Evolutionary conservation across 1,140 invertebrate genomes (phyloP).

Genomic region (Vanessa atalanta): DNA sequence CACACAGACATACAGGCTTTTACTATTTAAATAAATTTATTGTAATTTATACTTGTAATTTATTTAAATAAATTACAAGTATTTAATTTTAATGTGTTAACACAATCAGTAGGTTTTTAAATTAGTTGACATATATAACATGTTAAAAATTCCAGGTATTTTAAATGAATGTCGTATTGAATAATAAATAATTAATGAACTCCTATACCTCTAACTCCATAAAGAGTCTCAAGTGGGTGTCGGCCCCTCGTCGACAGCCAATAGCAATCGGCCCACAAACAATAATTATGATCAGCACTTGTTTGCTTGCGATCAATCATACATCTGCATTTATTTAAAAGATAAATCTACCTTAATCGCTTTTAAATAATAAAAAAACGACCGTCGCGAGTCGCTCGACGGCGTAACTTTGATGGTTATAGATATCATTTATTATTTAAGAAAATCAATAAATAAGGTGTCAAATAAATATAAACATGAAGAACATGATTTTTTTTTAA

Average conservation of each 20-base stretch:
- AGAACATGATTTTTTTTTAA: too few relatives aligned
- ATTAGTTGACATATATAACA: background rate
- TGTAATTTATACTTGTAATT: too few relatives aligned
- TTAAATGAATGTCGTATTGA: constrained; percentile 11
- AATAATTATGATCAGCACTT: constrained; percentile 21
- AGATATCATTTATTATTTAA: too few relatives aligned
- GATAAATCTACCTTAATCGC: too few relatives aligned
- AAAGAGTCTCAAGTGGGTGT: constrained; percentile 15
- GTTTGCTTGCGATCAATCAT: constrained; percentile 14
- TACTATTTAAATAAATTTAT: too few relatives aligned
- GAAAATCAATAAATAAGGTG: too few relatives aligned
- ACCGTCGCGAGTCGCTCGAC: too few relatives aligned
- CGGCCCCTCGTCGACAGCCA: constrained; percentile 43
- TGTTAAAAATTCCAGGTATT: background rate
- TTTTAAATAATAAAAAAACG: too few relatives aligned
- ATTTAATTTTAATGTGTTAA: background rate
- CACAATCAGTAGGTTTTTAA: background rate
- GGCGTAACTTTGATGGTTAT: too few relatives aligned
- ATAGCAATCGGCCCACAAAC: constrained; percentile 44
- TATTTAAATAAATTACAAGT: background rate
- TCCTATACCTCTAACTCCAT: constrained; percentile 4
- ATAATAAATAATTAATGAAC: constrained; percentile 12
- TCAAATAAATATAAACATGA: too few relatives aligned
- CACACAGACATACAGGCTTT: too few relatives aligned
- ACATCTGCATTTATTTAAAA: background rate